Percentiles rank a stretch among this genome's conserved stretches.
Conservation (phyloP, 2,888 invertebrate species). For the Drosophila austrosaltans region DNA sequence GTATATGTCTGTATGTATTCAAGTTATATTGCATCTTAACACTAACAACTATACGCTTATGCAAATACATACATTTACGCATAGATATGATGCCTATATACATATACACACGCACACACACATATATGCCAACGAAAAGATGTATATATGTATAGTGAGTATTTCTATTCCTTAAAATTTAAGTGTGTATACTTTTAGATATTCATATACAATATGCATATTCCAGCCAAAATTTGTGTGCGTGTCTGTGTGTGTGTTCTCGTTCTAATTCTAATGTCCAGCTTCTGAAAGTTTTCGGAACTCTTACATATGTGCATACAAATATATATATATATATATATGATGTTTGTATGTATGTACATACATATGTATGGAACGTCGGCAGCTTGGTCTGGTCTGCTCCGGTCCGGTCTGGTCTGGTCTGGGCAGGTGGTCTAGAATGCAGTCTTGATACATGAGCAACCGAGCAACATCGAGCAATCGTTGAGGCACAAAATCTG, state of each 20-base stretch:
- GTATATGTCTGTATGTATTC: not conserved
- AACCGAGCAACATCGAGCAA: slow-evolving; percentile 44
- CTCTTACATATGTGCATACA: slow-evolving; percentile 29
- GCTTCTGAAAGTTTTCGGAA: slow-evolving; percentile 55
- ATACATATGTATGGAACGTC: slow-evolving; percentile 8
- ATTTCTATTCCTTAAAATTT: slow-evolving; percentile 60
- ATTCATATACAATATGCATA: slow-evolving; percentile 73
- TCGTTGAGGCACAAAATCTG: slow-evolving; percentile 51
- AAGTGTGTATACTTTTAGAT: slow-evolving; percentile 41
- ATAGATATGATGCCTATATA: not conserved
- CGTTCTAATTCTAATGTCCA: slow-evolving; percentile 61
- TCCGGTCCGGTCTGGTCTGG: slow-evolving; percentile 40
- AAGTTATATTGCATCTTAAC: slow-evolving; percentile 6
- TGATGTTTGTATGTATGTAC: slow-evolving; percentile 2
- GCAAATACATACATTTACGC: slow-evolving; percentile 10
- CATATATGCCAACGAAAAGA: slow-evolving; percentile 16
- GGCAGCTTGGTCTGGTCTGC: slow-evolving; percentile 36
- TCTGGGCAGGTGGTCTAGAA: slow-evolving; percentile 45
- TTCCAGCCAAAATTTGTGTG: slow-evolving; percentile 49
- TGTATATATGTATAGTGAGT: slow-evolving; percentile 21
- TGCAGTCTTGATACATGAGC: slow-evolving; percentile 55
- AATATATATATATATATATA: slow-evolving; percentile 13
- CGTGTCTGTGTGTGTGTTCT: slow-evolving; percentile 45
- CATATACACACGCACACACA: not conserved
- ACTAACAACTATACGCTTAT: slow-evolving; percentile 1